These are phyloP conservation scores for Octomys mimax DNA, from an alignment of 2,797 vertebrate genomes.

Conservation along the genomic window DNA sequence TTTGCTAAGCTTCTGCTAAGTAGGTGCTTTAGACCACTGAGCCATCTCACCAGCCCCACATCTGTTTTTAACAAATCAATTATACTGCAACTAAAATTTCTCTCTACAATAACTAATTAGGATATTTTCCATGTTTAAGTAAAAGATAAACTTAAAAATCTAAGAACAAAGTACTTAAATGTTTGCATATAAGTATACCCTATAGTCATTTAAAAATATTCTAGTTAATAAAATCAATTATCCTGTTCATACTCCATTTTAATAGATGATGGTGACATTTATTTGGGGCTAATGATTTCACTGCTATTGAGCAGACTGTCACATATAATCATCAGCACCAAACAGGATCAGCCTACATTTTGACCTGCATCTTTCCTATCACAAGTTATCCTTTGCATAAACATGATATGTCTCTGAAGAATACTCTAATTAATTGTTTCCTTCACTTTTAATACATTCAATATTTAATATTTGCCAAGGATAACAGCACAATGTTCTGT, in stretches of 20 bases:
- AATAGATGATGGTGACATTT: constrained; percentile 18
- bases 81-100: constrained; percentile 18
- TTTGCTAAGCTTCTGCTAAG: too few relatives aligned
- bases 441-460: constrained; percentile 16
- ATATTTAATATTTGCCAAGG: constrained; percentile 46
- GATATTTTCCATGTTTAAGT: constrained; percentile 13
- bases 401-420: not conserved
- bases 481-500: constrained; percentile 37
- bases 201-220: not conserved
- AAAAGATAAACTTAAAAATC: not conserved
- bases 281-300: constrained; percentile 10
- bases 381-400: constrained; percentile 43
- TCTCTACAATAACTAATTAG: not conserved
- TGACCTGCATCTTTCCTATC: not conserved
- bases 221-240: constrained; percentile 40
- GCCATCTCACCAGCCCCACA: too few relatives aligned
- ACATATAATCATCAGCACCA: constrained; percentile 7
- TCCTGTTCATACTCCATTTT: not conserved
- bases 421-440: not conserved
- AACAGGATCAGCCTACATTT: not conserved
- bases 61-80: constrained; percentile 9
- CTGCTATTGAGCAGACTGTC: not conserved
- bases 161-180: constrained; percentile 8
- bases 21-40: too few relatives aligned
- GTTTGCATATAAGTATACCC: constrained; percentile 1